These are phyloP conservation scores for Reticulitermes speratus DNA, from an alignment of 1,140 invertebrate genomes.

Conservation along the genomic window DNA sequence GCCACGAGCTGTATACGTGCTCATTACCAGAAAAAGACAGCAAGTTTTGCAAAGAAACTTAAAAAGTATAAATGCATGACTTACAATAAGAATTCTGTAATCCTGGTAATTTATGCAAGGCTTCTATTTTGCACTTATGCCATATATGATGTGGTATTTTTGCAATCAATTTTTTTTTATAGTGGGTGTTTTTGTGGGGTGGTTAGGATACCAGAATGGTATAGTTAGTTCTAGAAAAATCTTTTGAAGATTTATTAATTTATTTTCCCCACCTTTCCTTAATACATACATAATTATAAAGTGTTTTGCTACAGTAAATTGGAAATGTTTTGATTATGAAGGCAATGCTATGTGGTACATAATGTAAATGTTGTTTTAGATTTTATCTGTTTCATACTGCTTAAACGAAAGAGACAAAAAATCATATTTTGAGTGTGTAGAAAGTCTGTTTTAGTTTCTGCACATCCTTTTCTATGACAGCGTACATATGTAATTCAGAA, in stretches of 20 bases:
- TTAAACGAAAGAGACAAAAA: background rate
- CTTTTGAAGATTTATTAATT: constrained; percentile 18
- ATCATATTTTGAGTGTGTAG: background rate
- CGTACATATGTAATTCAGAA: background rate
- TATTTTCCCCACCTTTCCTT: constrained; percentile 7
- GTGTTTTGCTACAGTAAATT: constrained; percentile 11
- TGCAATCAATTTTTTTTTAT: background rate
- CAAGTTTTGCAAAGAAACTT: background rate
- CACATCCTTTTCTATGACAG: background rate
- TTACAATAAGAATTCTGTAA: background rate
- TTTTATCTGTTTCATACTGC: background rate
- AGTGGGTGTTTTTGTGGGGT: background rate
- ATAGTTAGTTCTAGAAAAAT: background rate
- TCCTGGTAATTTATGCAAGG: background rate
- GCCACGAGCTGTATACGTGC: background rate
- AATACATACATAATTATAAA: background rate
- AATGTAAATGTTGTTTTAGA: background rate
- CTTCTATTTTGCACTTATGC: background rate
- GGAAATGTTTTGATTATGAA: background rate
- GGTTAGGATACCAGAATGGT: background rate
- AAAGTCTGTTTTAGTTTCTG: background rate
- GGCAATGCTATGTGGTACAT: background rate
- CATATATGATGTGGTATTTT: background rate
- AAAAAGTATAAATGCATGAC: background rate
- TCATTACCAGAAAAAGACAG: background rate